phyloP scores from a whole-genome alignment of 1,140 invertebrate genomes.

The Eueides isabella region DNA sequence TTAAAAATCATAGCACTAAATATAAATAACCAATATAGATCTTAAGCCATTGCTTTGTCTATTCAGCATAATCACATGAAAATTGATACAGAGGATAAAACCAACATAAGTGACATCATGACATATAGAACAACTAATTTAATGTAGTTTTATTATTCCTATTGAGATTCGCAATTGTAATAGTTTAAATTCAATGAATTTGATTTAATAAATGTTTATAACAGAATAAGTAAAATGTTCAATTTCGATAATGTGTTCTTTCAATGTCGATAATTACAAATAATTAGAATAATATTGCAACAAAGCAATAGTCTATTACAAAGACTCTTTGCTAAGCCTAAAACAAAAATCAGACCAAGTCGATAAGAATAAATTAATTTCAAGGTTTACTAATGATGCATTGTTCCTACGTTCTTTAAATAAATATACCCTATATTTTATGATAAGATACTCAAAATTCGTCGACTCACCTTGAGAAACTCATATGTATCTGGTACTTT shows the following conservation, averaged over 20 bases:
- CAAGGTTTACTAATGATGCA: slow-evolving; percentile 28
- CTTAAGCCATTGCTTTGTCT: background rate
- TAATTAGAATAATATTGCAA: background rate
- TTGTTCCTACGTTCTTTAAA: background rate
- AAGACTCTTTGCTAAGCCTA: background rate
- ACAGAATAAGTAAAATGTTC: background rate
- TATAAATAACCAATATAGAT: no score
- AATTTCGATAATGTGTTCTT: background rate
- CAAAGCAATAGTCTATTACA: background rate
- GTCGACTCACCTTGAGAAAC: background rate
- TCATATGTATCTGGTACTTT: slow-evolving; percentile 1
- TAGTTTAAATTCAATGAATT: background rate
- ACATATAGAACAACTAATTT: background rate
- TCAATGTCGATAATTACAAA: background rate
- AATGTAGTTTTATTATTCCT: background rate
- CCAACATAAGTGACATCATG: background rate
- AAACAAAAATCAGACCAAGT: slow-evolving; percentile 1
- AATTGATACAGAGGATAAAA: background rate
- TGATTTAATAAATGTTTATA: background rate
- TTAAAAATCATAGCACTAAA: no score
- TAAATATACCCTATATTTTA: slow-evolving; percentile 1
- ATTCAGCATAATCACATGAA: background rate
- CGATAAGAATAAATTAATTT: slow-evolving; percentile 31
- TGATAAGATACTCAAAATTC: background rate
- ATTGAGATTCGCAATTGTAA: background rate